Evolutionary conservation across 2,797 vertebrate species (phyloP), one percentile per base, ranked within the genome.

Genomic region (Coregonus ussuriensis): DNA sequence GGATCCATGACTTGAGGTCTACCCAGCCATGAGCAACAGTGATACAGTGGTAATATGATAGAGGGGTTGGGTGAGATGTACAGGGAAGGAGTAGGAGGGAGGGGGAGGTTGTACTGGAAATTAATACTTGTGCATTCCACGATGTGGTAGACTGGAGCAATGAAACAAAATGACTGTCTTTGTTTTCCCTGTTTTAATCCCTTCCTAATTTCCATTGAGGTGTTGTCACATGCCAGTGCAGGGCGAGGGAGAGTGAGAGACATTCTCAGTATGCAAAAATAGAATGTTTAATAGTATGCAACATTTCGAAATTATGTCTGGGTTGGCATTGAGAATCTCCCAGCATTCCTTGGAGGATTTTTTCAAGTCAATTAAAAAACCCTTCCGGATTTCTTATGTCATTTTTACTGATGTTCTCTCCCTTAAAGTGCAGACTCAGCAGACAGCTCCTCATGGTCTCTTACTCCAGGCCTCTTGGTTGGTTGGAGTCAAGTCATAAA

Each of bases 331-430:
- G 31, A 21, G 37, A 62, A 18, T 63, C 56, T 29, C 68, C 54
- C 70, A 53, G 56, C 69, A 77, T 77, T 77, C 54, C 59, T 77
- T 33, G 4, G 13, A 71, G 54, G 31, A 35, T 25, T 62, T 1
- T 59, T 0, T 9, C 33, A 41, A 21, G n/a, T 62, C 7, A 59
- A 59, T n/a, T 18, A n/a, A n/a, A 41, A 41, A 41, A 41, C 41
- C 41, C 21, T 6, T 59, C 21, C 2, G 21, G 7, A 62, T 21
- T n/a, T n/a, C 4, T 6, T 6, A n/a, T 59, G n/a, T 0, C 15
- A 21, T 41, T 41, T 41, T 41, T 41, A 41, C 59, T 59, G n/a
- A 21, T n/a, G 52, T 11, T 21, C n/a, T 47, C 41, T 13, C 41
- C 41, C 9, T 47, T 47, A 47, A 47, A 47, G 41, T 47, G 9